Evolutionary conservation across 1,140 invertebrate genomes (phyloP), one percentile per base, ranked within the genome.

Genomic region (Drosophila kanapiae): DNA sequence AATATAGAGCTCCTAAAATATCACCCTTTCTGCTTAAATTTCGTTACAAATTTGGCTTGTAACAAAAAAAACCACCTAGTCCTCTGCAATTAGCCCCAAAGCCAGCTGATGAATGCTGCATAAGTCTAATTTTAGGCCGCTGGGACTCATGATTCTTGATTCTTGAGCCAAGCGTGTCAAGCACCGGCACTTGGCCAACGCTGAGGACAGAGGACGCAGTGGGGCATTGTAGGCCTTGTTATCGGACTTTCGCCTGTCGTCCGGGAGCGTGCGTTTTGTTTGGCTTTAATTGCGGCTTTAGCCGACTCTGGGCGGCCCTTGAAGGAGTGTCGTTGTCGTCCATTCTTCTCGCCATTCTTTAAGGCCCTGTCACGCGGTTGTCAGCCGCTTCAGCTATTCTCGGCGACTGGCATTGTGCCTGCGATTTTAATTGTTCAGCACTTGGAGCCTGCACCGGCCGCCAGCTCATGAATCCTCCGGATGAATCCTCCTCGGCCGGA

Each of bases 361-460:
- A 14, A 54, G 48, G 23, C 23, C 23, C 63, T 37, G 69, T 72
- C 51, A 58, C 69, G 70, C 56, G 54, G 67, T 38, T 72, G 67
- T 72, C 69, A 72, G 69, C 42, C 27, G 65, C 65, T 70, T 70
- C 48, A 69, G 59, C 81, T 84, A 80, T 84, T 80, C 81, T 80
- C 69, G 65, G 51, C 79, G 62, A n/a, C 48, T 82, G 80, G 37
- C 68, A 75, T 82, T 82, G 80, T 83, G 59, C 51, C 47, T 45
- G 16, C 38, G 62, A 54, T 70, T 70, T 70, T 70, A 70, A 70
- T 70, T 68, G 67, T 70, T 70, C 48, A 67, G 63, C 63, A 68
- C 33, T 68, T 31, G 67, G 31, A 23, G 63, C 38, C 63, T 56
- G 38, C 65, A 67, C 61, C 65, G 35, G 61, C 58, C 45, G 10